These are phyloP conservation scores for Premnoplex brunnescens DNA, from an alignment of 2,797 vertebrate genomes.

Conservation along the genomic window DNA sequence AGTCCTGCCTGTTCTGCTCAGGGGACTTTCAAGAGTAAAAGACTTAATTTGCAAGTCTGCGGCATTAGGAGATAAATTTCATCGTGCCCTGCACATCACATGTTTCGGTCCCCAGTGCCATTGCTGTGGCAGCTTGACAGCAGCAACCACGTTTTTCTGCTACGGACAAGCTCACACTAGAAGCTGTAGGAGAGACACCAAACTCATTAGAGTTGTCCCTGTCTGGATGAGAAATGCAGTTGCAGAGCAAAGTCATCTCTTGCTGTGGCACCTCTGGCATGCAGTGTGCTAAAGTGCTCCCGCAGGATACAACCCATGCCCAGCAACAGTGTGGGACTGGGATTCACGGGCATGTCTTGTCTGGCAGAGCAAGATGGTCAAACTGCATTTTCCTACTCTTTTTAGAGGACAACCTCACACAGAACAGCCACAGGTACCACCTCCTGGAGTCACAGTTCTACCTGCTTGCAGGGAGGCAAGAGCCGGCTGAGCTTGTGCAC, in stretches of 20 bases:
- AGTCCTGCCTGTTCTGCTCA: background rate
- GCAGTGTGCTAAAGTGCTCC: accelerated
- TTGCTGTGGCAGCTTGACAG: background rate
- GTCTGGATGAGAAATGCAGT: background rate
- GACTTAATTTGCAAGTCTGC: background rate
- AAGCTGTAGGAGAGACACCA: background rate
- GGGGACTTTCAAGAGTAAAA: background rate
- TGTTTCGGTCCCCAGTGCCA: background rate
- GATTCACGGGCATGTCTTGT: background rate
- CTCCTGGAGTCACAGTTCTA: accelerated
- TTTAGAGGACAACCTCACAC: accelerated
- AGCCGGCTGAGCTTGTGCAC: accelerated
- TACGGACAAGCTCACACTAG: background rate
- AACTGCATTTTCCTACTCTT: background rate
- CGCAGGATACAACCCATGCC: accelerated
- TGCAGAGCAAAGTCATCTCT: background rate
- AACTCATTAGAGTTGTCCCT: background rate
- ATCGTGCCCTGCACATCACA: accelerated
- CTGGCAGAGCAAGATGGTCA: background rate
- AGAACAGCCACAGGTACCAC: background rate
- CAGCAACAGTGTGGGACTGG: accelerated
- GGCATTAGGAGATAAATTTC: background rate
- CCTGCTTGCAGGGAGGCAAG: accelerated
- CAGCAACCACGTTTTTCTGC: background rate
- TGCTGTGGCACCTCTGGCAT: background rate